Percentiles rank a stretch among this genome's conserved stretches.
phyloP scores from a whole-genome alignment of 1,140 invertebrate species.

The Phymastichus coffea region DNA sequence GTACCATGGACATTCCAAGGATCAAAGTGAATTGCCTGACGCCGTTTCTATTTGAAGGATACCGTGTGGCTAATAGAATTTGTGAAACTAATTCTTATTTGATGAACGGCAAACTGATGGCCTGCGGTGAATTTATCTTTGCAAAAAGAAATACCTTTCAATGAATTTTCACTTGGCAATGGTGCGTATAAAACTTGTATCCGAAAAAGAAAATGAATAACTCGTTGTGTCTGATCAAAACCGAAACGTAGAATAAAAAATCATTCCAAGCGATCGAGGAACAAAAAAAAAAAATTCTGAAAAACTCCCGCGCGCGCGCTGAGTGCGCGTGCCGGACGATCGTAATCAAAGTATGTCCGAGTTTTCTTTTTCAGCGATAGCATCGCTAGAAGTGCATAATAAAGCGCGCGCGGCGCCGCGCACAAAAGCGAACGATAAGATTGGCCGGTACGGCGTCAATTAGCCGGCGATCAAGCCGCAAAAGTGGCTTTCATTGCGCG shows the following conservation, averaged over 20 bases:
- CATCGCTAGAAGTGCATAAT: conserved; percentile 8
- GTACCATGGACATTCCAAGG: too few relatives aligned
- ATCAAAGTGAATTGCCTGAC: background rate
- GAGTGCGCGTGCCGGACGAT: background rate
- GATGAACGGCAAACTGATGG: too few relatives aligned
- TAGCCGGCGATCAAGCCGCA: background rate
- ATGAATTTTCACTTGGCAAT: too few relatives aligned
- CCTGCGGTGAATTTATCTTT: too few relatives aligned
- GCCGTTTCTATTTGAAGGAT: background rate
- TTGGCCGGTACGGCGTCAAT: background rate
- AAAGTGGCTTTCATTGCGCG: too few relatives aligned
- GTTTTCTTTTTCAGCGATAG: conserved; percentile 4
- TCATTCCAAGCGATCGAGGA: background rate
- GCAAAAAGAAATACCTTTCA: too few relatives aligned
- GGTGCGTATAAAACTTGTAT: too few relatives aligned
- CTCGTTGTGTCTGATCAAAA: too few relatives aligned
- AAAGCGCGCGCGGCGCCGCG: background rate
- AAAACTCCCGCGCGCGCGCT: background rate
- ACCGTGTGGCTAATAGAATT: too few relatives aligned
- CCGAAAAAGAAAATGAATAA: too few relatives aligned
- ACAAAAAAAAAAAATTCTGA: background rate
- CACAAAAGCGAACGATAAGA: background rate
- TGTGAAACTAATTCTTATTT: too few relatives aligned
- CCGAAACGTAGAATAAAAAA: too few relatives aligned
- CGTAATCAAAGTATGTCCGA: background rate